Percentiles rank a stretch among this genome's conserved stretches.
Conservation (phyloP, 1,140 invertebrate genomes). For the Ips typographus region DNA sequence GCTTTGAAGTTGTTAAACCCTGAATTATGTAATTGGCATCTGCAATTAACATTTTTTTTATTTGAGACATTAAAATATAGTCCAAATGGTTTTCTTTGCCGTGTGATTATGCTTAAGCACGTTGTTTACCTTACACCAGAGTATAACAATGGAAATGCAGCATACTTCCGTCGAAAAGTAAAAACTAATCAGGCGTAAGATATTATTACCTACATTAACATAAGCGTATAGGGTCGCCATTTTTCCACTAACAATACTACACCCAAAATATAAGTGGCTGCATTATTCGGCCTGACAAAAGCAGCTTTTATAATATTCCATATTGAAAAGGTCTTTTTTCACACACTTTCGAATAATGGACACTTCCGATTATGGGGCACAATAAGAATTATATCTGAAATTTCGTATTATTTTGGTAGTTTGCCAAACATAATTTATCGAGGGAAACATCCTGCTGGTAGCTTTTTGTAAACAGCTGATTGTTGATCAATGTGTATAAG, state of each 20-base stretch:
- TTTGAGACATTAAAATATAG: no score
- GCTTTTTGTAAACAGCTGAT: conserved; percentile 12
- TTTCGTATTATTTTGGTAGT: conserved; percentile 41
- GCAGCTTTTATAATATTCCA: conserved; percentile 39
- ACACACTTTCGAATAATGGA: conserved; percentile 41
- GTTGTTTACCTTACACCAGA: conserved; percentile 2
- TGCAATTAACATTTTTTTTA: not conserved
- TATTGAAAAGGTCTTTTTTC: conserved; percentile 43
- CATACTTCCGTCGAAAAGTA: conserved; percentile 29
- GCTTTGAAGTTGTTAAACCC: conserved; percentile 13
- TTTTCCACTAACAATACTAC: conserved; percentile 35
- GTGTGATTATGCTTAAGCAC: conserved; percentile 9
- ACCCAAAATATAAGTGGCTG: conserved; percentile 40
- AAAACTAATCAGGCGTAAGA: conserved; percentile 34
- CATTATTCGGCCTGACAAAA: conserved; percentile 32
- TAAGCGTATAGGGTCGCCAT: conserved; percentile 34
- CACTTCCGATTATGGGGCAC: conserved; percentile 40
- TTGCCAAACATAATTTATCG: conserved; percentile 40
- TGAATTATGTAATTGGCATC: conserved; percentile 12
- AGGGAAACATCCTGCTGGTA: conserved; percentile 30
- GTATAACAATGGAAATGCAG: conserved; percentile 1
- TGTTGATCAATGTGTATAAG: conserved; percentile 16
- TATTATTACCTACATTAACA: conserved; percentile 37
- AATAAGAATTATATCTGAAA: conserved; percentile 33
- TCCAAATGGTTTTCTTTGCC: no score